Percentiles rank a stretch among this genome's conserved stretches.
These are phyloP conservation scores for Melanargia galathea DNA, from an alignment of 2,888 invertebrate genomes.

Conservation along the genomic window DNA sequence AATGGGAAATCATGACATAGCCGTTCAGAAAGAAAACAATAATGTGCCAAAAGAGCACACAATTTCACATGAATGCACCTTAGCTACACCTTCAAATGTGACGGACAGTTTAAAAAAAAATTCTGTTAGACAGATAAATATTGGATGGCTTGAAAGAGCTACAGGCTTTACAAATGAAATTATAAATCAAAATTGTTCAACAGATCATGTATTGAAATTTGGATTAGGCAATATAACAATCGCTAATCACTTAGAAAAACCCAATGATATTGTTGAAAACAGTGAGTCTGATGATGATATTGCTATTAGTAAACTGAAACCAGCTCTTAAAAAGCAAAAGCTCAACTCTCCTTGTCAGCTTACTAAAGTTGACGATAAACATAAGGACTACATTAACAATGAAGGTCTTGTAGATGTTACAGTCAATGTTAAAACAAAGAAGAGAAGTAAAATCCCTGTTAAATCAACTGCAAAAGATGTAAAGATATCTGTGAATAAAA, in stretches of 20 bases:
- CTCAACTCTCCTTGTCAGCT: conserved; percentile 42
- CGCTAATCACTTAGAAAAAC: conserved; percentile 51
- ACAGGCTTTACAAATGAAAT: conserved; percentile 62
- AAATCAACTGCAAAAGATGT: conserved; percentile 39
- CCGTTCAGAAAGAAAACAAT: not conserved
- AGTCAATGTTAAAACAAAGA: conserved; percentile 34
- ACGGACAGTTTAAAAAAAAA: conserved; percentile 45
- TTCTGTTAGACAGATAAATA: conserved; percentile 62
- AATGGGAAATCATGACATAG: not conserved
- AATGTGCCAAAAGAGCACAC: not conserved
- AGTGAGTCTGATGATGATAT: conserved; percentile 85
- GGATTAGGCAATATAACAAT: conserved; percentile 67
- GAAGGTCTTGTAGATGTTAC: conserved; percentile 11
- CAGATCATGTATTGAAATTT: conserved; percentile 50
- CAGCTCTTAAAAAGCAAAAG: conserved; percentile 82
- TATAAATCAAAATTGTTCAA: conserved; percentile 33
- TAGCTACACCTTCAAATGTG: conserved; percentile 19
- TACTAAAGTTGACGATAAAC: conserved; percentile 22
- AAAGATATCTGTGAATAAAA: conserved; percentile 38
- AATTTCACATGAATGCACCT: conserved; percentile 7
- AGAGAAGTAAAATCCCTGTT: conserved; percentile 37
- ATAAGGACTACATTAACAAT: conserved; percentile 26
- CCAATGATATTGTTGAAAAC: conserved; percentile 86
- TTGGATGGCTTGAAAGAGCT: conserved; percentile 73
- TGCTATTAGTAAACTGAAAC: conserved; percentile 70